These are phyloP conservation scores for Ciona savignyi DNA, from an alignment of 23 tunicate species.

Conservation along the genomic window DNA sequence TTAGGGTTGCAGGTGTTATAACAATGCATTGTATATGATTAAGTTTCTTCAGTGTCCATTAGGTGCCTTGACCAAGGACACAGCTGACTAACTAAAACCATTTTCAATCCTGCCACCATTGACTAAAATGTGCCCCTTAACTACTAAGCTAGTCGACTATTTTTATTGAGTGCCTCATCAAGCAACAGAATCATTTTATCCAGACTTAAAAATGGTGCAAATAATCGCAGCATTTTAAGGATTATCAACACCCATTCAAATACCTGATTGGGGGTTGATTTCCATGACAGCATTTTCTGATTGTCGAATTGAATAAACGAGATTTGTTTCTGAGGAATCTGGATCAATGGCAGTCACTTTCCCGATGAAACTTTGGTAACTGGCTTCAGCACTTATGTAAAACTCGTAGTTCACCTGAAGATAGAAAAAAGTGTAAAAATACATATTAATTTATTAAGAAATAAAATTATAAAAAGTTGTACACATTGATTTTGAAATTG, in stretches of 20 bases:
- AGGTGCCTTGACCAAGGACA: too few species aligned
- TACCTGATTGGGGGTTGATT: constrained; percentile 26
- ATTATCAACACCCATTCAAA: background rate
- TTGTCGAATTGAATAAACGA: constrained; percentile 4
- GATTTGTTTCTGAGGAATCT: constrained; percentile 14
- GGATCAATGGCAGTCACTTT: constrained; percentile 28
- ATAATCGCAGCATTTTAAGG: too few species aligned
- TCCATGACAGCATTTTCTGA: background rate
- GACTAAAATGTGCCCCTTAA: too few species aligned
- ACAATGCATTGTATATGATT: too few species aligned
- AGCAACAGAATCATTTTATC: too few species aligned
- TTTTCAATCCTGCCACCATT: too few species aligned
- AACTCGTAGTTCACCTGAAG: constrained; percentile 23
- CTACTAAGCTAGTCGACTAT: too few species aligned
- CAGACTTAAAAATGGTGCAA: too few species aligned
- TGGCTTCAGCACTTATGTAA: constrained; percentile 1
- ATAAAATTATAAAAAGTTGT: background rate
- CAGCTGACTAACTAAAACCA: too few species aligned
- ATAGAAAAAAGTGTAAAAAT: background rate
- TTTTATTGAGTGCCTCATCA: too few species aligned
- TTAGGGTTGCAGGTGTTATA: too few species aligned
- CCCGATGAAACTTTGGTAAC: constrained; percentile 9
- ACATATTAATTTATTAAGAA: background rate
- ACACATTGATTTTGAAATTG: background rate
- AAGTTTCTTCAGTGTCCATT: too few species aligned